Evolutionary conservation across 2,113 vertebrate species (phyloP), one percentile per base, ranked within the genome.

Genomic region (Caretta caretta): DNA sequence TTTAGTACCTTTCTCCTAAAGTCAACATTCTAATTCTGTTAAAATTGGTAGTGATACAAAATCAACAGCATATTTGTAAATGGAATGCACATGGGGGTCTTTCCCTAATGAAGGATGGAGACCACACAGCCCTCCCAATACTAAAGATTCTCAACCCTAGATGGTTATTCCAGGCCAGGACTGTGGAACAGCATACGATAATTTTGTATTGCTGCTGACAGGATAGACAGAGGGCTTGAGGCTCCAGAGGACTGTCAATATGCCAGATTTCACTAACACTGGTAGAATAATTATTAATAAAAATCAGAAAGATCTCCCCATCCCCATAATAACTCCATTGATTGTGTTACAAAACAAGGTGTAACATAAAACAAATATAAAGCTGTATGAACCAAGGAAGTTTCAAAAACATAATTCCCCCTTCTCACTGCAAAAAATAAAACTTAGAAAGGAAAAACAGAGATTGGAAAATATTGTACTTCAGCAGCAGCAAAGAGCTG

Each of bases 101-200:
- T 90, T 90, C 84, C 25, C 4, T 72, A 51, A 87, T n/a, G 27
- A 8, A 88, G 72, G 11, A 54, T 10, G 35, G n/a, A 96, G 35
- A 53, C 19, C 5, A 0, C 3, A 3, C 35, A 78, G 50, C 35
- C 87, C 56, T 88, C 84, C 12, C 20, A 57, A 81, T 94, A 90
- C 92, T 95, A 93, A 93, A 97, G 96, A 82, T 5, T 87, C 50
- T 25, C 65, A 27, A 75, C 90, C 57, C 42, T 14, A 76, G 42
- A 27, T 27, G 12, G 42, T 46, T 86, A 35, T n/a, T n/a, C 35
- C 35, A 69, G 35, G 17, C 35, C 65, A 69, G 31, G 16, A 69
- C 8, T 69, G 62, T 65, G 65, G 65, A 4, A 69, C 4, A 38
- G 65, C 35, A n/a, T 38, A 85, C 10, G 1, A 59, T 1, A 90